A percentile compares a stretch with the other conserved stretches of the same genome.
Conservation (phyloP, 2,888 invertebrate species). For the Lacanobia oleracea region DNA sequence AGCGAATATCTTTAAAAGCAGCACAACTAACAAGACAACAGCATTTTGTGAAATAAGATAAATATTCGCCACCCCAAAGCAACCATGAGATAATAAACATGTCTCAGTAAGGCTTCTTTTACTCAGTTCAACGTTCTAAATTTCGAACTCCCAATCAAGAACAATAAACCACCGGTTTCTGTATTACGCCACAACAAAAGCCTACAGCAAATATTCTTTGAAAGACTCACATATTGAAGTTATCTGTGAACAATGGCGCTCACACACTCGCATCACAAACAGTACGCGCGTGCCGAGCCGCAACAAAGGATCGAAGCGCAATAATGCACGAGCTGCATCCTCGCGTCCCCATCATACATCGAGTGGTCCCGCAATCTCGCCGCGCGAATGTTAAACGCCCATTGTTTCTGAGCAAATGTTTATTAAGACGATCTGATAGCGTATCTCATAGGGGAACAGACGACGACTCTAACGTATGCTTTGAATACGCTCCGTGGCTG, state of each 20-base stretch:
- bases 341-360: constrained; percentile 70
- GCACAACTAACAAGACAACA: not conserved
- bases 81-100: not conserved
- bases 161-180: constrained; percentile 23
- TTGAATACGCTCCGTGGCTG: constrained; percentile 76
- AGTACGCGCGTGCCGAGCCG: constrained; percentile 68
- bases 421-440: constrained; percentile 90
- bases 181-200: constrained; percentile 37
- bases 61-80: constrained; percentile 1
- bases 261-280: constrained; percentile 68
- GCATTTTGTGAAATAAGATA: not conserved
- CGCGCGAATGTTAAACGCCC: constrained; percentile 83
- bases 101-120: not conserved
- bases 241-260: constrained; percentile 63
- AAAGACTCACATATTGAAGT: constrained; percentile 58
- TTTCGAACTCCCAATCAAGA: constrained; percentile 12
- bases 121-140: constrained; percentile 2
- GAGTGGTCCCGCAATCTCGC: constrained; percentile 72
- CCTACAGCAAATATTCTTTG: constrained; percentile 45
- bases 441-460: constrained; percentile 84
- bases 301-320: constrained; percentile 78
- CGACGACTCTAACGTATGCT: constrained; percentile 85
- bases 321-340: constrained; percentile 76
- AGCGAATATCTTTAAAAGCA: not conserved
- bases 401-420: constrained; percentile 88